These are phyloP conservation scores for Rhegmatorhina hoffmannsi DNA, from an alignment of 2,113 vertebrate genomes.

Conservation along the genomic window DNA sequence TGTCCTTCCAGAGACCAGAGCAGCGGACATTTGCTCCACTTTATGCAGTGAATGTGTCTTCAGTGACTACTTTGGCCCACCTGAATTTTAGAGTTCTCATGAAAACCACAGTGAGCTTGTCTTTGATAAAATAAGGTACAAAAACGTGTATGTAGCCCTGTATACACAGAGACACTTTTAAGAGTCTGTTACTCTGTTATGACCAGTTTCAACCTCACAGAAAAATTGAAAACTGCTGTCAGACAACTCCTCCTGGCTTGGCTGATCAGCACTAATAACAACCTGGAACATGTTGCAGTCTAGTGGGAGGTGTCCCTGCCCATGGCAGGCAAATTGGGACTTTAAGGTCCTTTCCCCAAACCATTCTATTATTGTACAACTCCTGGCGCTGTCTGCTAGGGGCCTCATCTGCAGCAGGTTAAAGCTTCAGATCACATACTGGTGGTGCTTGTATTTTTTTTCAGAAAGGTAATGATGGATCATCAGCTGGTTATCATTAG, in stretches of 20 bases:
- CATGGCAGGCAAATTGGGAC: background rate
- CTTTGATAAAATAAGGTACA: background rate
- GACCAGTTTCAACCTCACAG: background rate
- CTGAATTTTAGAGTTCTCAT: background rate
- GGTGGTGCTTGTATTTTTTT: background rate
- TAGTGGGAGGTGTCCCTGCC: background rate
- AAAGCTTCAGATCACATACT: background rate
- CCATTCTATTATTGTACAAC: background rate
- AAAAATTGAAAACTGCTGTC: background rate
- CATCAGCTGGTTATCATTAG: background rate
- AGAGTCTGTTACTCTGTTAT: background rate
- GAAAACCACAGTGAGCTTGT: background rate
- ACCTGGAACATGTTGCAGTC: background rate
- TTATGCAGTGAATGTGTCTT: accelerated
- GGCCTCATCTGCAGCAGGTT: background rate
- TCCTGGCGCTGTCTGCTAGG: background rate
- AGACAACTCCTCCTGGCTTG: background rate
- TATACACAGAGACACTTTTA: background rate
- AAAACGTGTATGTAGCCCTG: background rate
- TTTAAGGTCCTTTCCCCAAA: background rate
- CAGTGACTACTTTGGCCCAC: accelerated
- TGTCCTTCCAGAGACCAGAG: background rate
- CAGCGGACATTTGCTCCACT: background rate
- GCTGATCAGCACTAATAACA: background rate
- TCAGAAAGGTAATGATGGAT: background rate